These are phyloP conservation scores for Rhinoptilus africanus DNA, from an alignment of 2,113 vertebrate genomes.

Conservation along the genomic window DNA sequence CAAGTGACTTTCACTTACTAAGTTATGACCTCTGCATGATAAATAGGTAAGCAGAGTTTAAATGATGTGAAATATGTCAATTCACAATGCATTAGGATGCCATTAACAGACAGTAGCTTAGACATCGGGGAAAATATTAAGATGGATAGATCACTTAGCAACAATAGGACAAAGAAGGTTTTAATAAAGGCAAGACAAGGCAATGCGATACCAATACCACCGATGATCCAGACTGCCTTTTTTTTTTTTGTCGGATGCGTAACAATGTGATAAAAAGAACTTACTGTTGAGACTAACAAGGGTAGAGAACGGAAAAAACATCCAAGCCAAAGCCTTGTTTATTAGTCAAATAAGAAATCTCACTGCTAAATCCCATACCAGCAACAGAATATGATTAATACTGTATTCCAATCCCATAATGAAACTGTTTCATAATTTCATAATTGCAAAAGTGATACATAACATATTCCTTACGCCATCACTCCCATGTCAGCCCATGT, in stretches of 20 bases:
- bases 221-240: not conserved
- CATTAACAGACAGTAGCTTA: constrained; percentile 55
- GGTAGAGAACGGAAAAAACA: not conserved
- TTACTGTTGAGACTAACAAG: not conserved
- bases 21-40: constrained; percentile 62
- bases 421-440: not conserved
- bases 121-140: constrained; percentile 59
- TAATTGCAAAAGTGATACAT: not conserved
- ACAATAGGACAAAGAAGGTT: constrained; percentile 54
- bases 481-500: not conserved
- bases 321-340: not conserved
- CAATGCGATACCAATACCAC: not conserved
- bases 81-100: constrained; percentile 58
- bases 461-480: not conserved
- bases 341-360: not conserved
- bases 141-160: constrained; percentile 65
- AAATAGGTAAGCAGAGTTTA: constrained; percentile 65
- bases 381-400: not conserved
- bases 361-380: not conserved
- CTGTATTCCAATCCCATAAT: not conserved
- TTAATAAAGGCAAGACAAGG: constrained; percentile 47
- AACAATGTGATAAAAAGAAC: not conserved
- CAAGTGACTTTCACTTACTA: constrained; percentile 48
- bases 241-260: not conserved
- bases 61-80: constrained; percentile 60